A percentile compares a stretch with the other conserved stretches of the same genome.
phyloP scores from a whole-genome alignment of 2,888 invertebrate genomes.

The Amaurobius ferox region DNA sequence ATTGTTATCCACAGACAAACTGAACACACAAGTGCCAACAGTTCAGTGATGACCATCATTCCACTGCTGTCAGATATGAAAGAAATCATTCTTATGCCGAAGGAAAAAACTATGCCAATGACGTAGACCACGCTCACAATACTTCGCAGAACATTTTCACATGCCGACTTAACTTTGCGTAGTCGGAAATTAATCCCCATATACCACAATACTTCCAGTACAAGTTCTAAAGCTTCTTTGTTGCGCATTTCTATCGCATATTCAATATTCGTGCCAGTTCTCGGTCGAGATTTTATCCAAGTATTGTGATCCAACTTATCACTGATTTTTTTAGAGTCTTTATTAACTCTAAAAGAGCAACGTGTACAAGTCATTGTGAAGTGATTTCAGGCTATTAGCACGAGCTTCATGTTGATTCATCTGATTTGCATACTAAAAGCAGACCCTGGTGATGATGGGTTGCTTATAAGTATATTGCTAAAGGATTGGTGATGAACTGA shows the following conservation, averaged over 20 bases:
- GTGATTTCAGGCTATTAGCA: too few relatives aligned
- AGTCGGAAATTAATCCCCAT: slow-evolving; percentile 38
- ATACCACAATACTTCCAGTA: slow-evolving; percentile 49
- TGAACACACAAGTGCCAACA: slow-evolving; percentile 33
- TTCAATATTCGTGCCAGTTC: neutral
- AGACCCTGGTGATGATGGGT: too few relatives aligned
- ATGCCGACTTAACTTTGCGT: neutral
- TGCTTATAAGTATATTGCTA: too few relatives aligned
- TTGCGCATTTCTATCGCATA: neutral
- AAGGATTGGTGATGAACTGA: too few relatives aligned
- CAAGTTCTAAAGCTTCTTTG: slow-evolving; percentile 37
- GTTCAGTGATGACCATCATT: slow-evolving; percentile 54
- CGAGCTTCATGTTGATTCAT: neutral
- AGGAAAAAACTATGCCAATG: slow-evolving; percentile 36
- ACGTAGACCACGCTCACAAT: slow-evolving; percentile 31
- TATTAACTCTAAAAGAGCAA: neutral
- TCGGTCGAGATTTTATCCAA: neutral
- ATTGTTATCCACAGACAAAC: slow-evolving; percentile 44
- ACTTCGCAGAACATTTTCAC: slow-evolving; percentile 25
- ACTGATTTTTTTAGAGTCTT: neutral
- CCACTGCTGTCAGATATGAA: slow-evolving; percentile 33
- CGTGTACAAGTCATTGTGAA: neutral
- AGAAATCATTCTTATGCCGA: slow-evolving; percentile 37
- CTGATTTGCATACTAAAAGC: neutral
- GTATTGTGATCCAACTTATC: neutral